phyloP scores from a whole-genome alignment of 2,888 invertebrate species.

The Reticulitermes lucifugus region DNA sequence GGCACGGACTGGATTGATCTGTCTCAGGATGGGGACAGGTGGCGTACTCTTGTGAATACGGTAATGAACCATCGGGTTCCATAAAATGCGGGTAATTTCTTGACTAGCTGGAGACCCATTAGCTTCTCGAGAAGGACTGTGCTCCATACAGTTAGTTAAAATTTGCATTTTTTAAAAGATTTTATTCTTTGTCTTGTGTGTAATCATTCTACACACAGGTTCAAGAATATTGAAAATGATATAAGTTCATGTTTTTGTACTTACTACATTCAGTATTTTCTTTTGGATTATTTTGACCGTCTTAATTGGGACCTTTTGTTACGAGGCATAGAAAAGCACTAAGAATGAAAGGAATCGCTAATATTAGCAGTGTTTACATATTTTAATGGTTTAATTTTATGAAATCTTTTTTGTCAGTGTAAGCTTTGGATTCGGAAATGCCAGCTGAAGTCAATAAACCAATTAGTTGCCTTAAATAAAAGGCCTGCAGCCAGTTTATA shows the following conservation, averaged over 20 bases:
- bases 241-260: too few relatives aligned
- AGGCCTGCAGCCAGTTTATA: background rate
- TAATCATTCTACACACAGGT: background rate
- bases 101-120: too few relatives aligned
- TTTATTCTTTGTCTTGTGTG: background rate
- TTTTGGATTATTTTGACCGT: background rate
- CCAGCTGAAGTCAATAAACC: slow-evolving; percentile 26
- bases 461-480: slow-evolving; percentile 26
- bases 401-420: background rate
- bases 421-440: background rate
- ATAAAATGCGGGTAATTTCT: too few relatives aligned
- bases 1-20: too few relatives aligned
- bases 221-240: background rate
- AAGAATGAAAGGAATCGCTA: background rate
- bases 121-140: too few relatives aligned
- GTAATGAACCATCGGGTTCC: too few relatives aligned
- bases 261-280: background rate
- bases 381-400: slow-evolving; percentile 1
- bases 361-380: slow-evolving; percentile 16
- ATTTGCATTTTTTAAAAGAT: too few relatives aligned
- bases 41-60: too few relatives aligned
- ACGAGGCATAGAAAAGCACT: background rate
- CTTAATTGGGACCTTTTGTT: background rate
- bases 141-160: too few relatives aligned
- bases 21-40: too few relatives aligned